Percentiles rank a stretch among this genome's conserved stretches.
These are phyloP conservation scores for Sialis lutaria DNA, from an alignment of 2,888 invertebrate genomes.

Conservation along the genomic window DNA sequence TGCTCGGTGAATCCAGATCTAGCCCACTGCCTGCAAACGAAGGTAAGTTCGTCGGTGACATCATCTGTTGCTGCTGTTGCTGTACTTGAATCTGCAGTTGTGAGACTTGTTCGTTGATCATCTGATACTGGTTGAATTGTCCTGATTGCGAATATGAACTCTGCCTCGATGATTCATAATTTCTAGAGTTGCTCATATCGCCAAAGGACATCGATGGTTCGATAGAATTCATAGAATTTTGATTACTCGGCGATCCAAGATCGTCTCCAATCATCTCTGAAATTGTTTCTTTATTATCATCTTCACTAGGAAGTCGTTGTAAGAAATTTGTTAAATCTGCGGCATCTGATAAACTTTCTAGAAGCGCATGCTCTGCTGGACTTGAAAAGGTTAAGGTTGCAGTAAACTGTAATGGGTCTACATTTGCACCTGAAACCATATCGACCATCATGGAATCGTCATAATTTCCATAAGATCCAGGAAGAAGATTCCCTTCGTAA, in stretches of 20 bases:
- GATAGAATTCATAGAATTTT: conserved; percentile 29
- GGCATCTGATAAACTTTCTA: conserved; percentile 63
- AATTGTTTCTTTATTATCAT: conserved; percentile 42
- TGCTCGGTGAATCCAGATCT: conserved; percentile 54
- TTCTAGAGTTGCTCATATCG: conserved; percentile 35
- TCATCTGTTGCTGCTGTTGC: conserved; percentile 36
- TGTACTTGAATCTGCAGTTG: conserved; percentile 54
- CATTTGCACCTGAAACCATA: conserved; percentile 54
- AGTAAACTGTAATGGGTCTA: conserved; percentile 68
- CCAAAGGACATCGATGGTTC: conserved; percentile 50
- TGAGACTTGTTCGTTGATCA: conserved; percentile 22
- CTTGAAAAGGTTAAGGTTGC: conserved; percentile 66
- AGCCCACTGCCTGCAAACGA: conserved; percentile 48
- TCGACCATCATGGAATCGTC: conserved; percentile 75
- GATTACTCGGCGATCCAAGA: conserved; percentile 54
- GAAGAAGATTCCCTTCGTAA: conserved; percentile 46
- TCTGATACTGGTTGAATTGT: conserved; percentile 4
- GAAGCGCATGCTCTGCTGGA: conserved; percentile 55
- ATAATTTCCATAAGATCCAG: conserved; percentile 41
- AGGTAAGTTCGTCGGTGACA: conserved; percentile 32
- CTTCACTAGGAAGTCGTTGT: conserved; percentile 43
- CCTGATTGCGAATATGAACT: neutral
- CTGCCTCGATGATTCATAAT: neutral
- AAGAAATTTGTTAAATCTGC: conserved; percentile 61
- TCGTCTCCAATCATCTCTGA: conserved; percentile 39